These are phyloP conservation scores for Hololepta plana DNA, from an alignment of 2,888 invertebrate species.

Conservation along the genomic window DNA sequence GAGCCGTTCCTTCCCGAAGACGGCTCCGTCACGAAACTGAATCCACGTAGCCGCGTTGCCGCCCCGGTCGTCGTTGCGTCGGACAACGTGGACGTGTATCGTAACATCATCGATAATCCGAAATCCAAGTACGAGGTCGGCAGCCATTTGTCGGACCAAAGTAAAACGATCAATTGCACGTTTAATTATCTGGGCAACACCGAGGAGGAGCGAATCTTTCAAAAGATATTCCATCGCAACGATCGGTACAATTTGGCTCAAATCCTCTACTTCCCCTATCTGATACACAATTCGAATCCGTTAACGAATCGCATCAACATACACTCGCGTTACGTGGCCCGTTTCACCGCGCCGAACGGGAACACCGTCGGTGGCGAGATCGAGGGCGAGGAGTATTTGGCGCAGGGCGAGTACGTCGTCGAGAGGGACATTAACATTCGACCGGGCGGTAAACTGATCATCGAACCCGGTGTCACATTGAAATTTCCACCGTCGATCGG, in stretches of 20 bases:
- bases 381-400: slow-evolving; percentile 69
- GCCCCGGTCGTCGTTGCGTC: slow-evolving; percentile 87
- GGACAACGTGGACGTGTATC: slow-evolving; percentile 68
- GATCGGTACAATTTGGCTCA: slow-evolving; percentile 90
- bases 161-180: slow-evolving; percentile 81
- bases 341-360: slow-evolving; percentile 45
- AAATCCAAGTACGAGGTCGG: slow-evolving; percentile 88
- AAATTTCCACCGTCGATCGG: slow-evolving; percentile 86
- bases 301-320: slow-evolving; percentile 67
- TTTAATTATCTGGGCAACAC: slow-evolving; percentile 83
- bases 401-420: slow-evolving; percentile 77
- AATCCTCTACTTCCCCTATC: slow-evolving; percentile 78
- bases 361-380: slow-evolving; percentile 80
- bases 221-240: slow-evolving; percentile 64
- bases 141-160: slow-evolving; percentile 87
- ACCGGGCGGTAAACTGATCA: slow-evolving; percentile 77
- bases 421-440: slow-evolving; percentile 86
- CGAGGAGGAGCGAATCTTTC: slow-evolving; percentile 54
- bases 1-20: slow-evolving; percentile 62
- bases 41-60: slow-evolving; percentile 80
- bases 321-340: slow-evolving; percentile 59
- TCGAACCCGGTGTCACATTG: slow-evolving; percentile 77
- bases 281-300: slow-evolving; percentile 78
- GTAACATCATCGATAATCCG: slow-evolving; percentile 85
- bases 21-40: slow-evolving; percentile 48